Evolutionary conservation across 2,888 invertebrate genomes (phyloP), one percentile per base, ranked within the genome.

Genomic region (Scrobipalpa costella): DNA sequence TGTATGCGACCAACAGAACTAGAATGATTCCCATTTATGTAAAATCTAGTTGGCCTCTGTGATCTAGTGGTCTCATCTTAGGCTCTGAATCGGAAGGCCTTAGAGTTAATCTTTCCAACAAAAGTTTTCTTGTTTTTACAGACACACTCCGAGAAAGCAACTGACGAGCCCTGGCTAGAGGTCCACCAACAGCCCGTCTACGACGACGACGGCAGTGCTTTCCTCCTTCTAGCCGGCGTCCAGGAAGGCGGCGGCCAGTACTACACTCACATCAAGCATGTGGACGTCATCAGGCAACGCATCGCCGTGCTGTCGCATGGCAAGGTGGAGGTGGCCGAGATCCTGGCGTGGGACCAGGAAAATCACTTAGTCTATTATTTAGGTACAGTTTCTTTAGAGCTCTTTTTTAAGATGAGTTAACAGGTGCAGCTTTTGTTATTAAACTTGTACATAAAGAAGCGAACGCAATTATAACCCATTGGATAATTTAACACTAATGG

Each of bases 181-280:
- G 95, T 96, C 57, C 94, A 96, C 79, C 96, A 95, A 49, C 95
- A 95, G 84, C 97, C 97, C 19, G 92, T 97, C 33, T 97, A 97
- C 85, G 95, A 96, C 0, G 94, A 95, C 65, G 96, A 97, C 77
- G 96, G 97, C 34, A 95, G 96, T 80, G 96, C 96, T 75, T 97
- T 96, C 85, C 93, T 97, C 67, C 91, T 97, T 65, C 90, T 97
- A 69, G 96, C 97, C 6, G 94, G 95, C 17, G 95, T 97, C 61
- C 96, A 96, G 77, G 97, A 97, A 79, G 96, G 96, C 57, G 95
- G 94, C 55, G 94, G 95, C 67, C 96, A 97, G 81, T 95, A 95
- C 81, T 97, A 95, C 88, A 97, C 96, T 50, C 97, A 97, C 92
- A 96, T 97, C 84, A 97, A 97, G 79, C 96, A 97, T 82, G 94